Conservation (phyloP, 2,797 vertebrate genomes). For the Helostoma temminkii region DNA sequence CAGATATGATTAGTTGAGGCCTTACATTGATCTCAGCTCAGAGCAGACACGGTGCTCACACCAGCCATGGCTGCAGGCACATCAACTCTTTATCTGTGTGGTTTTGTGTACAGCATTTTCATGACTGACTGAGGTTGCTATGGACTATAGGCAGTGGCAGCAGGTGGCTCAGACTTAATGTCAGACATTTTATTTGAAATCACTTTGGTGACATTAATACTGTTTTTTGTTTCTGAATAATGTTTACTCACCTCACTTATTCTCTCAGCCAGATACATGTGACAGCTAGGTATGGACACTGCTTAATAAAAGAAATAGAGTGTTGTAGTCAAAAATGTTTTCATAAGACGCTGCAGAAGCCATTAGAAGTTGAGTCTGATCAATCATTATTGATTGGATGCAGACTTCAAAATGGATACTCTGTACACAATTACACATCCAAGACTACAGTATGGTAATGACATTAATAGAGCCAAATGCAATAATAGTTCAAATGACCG, state of each 20-base stretch:
- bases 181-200: constrained; percentile 37
- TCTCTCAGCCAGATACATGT: not conserved
- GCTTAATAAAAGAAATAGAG: constrained; percentile 8
- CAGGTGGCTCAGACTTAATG: constrained; percentile 48
- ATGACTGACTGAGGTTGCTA: constrained; percentile 54
- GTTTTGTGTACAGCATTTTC: constrained; percentile 55
- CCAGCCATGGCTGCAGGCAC: constrained; percentile 27
- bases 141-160: constrained; percentile 31
- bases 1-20: constrained; percentile 76
- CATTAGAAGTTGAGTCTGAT: constrained; percentile 52
- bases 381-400: constrained; percentile 66
- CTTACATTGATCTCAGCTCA: constrained; percentile 68
- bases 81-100: constrained; percentile 37
- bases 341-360: constrained; percentile 41
- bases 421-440: constrained; percentile 55
- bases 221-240: constrained; percentile 4
- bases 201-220: constrained; percentile 14
- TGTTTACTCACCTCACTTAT: not conserved
- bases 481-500: constrained; percentile 65
- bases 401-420: constrained; percentile 60
- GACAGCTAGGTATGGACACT: not conserved
- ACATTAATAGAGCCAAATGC: constrained; percentile 68
- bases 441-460: constrained; percentile 61
- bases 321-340: constrained; percentile 20
- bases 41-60: constrained; percentile 44